Conservation (phyloP, 2,888 invertebrate species). For the Heliconius cydno region DNA sequence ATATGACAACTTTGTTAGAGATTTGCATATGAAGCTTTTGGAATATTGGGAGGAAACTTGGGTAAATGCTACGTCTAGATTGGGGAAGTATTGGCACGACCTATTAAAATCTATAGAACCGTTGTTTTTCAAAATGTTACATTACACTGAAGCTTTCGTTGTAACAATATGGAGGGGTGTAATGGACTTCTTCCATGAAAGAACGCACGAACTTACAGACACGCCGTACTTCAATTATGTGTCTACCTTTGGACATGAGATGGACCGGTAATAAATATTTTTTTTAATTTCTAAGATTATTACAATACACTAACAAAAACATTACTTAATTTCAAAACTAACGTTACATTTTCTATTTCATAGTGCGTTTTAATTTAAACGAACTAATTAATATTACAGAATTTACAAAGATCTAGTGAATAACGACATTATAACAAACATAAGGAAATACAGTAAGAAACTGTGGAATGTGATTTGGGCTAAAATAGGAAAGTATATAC, state of each 20-base stretch:
- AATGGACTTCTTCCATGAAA: constrained; percentile 90
- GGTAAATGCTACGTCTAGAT: constrained; percentile 85
- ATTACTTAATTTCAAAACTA: neutral
- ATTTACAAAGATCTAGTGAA: constrained; percentile 90
- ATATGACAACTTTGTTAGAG: constrained; percentile 91
- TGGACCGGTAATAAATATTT: constrained; percentile 81
- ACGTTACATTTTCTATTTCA: neutral
- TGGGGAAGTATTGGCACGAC: constrained; percentile 89
- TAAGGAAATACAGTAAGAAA: constrained; percentile 89
- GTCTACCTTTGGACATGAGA: constrained; percentile 90
- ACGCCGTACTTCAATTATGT: constrained; percentile 92
- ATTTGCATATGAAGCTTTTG: constrained; percentile 86
- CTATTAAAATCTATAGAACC: constrained; percentile 90
- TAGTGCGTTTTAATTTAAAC: neutral
- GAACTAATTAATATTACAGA: constrained; percentile 53
- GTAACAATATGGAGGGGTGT: constrained; percentile 90
- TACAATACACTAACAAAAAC: no score
- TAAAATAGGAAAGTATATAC: constrained; percentile 75
- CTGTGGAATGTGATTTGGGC: constrained; percentile 82
- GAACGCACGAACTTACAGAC: constrained; percentile 90
- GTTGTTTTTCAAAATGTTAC: constrained; percentile 88
- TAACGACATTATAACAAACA: constrained; percentile 90
- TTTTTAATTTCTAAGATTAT: neutral
- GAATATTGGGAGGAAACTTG: constrained; percentile 89
- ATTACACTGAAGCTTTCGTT: constrained; percentile 88